Evolutionary conservation across 1,140 invertebrate species (phyloP), one percentile per base, ranked within the genome.

Genomic region (Trichonephila clavipes): DNA sequence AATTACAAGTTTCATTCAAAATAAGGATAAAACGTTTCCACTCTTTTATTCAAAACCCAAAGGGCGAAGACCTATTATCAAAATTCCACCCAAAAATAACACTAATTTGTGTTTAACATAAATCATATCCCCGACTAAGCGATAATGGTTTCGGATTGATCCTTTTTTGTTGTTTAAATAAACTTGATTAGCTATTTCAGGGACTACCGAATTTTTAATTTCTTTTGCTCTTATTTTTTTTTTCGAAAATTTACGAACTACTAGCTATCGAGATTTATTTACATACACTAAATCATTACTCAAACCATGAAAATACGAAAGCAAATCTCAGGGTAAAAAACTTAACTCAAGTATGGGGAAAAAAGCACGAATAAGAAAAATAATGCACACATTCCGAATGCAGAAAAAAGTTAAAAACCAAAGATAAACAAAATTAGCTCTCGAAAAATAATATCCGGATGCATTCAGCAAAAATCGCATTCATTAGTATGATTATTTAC

Each of bases 401-500:
- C 18, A 58, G 58, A 44, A 88, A 87, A 62, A 62, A 14, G 40
- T 18, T 51, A 88, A 77, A 88, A 40, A 69, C 34, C 62, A 69
- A 90, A 90, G 88, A 90, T 81, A 90, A 90, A 90, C 88, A 90
- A 90, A 51, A 77, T 77, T 90, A 77, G 72, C 19, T 12, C 21
- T 16, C n/a, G 18, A 19, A 69, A 69, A 90, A 77, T 77, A 77
- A 77, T 77, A 90, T 88, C 34, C 34, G 24, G 59, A 62, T 28
- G 28, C 40, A 21, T 90, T 69, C 61, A 77, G 28, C 28, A 34
- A 77, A 34, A 40, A 77, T 28, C 72, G 34, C 64, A 21, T 64
- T 92, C 90, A 92, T 92, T 92, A 92, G 62, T 34, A 86, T 86
- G 82, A 72, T 92, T 92, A 92, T 92, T 92, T 92, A 92, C 90